Conservation (phyloP, 2,888 invertebrate species). For the Pyrrhosoma nymphula region DNA sequence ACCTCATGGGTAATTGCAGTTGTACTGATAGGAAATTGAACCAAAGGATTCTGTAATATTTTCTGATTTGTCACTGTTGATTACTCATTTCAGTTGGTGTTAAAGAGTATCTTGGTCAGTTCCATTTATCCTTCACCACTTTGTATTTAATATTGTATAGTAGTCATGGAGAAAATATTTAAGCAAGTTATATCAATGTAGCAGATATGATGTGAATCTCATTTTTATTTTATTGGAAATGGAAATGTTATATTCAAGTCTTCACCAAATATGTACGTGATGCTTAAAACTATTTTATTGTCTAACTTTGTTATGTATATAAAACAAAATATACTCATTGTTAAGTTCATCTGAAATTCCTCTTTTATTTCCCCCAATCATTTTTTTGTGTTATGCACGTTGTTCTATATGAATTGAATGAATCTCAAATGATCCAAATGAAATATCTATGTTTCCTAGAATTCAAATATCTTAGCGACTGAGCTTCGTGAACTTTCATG, state of each 20-base stretch:
- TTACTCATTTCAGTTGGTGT: background rate
- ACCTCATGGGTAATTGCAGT: background rate
- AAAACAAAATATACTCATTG: constrained; percentile 56
- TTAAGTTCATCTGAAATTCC: constrained; percentile 15
- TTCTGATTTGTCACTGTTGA: background rate
- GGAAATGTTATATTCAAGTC: constrained; percentile 46
- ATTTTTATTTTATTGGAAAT: constrained; percentile 42
- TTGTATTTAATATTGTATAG: constrained; percentile 20
- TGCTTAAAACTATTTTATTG: constrained; percentile 52
- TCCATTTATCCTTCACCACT: constrained; percentile 17
- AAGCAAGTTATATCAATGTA: background rate
- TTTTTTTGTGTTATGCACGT: background rate
- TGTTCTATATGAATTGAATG: too few relatives aligned
- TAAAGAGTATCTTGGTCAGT: background rate
- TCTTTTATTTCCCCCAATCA: background rate
- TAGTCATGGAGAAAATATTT: background rate
- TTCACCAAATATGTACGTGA: constrained; percentile 56
- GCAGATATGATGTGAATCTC: background rate
- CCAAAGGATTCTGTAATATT: constrained; percentile 38
- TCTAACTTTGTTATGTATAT: constrained; percentile 54
- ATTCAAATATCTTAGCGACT: too few relatives aligned
- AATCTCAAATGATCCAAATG: background rate
- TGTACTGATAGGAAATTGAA: background rate
- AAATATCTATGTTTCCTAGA: background rate
- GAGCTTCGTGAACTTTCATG: too few relatives aligned